A percentile compares a stretch with the other conserved stretches of the same genome.
Evolutionary conservation across 1,140 invertebrate species (phyloP).

Genomic region (Achatina immaculata): DNA sequence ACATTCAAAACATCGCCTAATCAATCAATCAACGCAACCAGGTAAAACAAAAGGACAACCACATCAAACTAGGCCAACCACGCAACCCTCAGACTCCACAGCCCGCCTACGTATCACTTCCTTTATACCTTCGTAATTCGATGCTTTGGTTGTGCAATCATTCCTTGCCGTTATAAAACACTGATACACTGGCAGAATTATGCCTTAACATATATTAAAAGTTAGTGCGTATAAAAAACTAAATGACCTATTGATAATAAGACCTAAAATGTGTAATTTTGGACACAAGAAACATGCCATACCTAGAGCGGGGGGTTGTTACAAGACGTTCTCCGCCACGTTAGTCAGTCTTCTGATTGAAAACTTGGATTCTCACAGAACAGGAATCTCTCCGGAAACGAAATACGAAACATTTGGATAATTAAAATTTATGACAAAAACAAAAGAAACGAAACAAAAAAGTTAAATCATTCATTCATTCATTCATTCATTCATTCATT

Average conservation of each 20-base stretch:
- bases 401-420: conserved; percentile 3
- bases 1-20: neutral
- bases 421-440: conserved; percentile 5
- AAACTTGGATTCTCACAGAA: conserved; percentile 5
- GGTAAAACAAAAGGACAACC: neutral
- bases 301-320: conserved; percentile 20
- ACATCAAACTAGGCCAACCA: neutral
- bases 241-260: no score
- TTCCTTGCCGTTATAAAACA: no score
- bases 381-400: neutral
- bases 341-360: neutral
- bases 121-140: neutral
- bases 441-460: no score
- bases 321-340: conserved; percentile 26
- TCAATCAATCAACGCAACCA: neutral
- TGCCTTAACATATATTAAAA: no score
- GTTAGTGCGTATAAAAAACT: no score
- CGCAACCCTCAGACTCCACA: neutral
- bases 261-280: neutral
- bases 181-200: no score
- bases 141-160: no score
- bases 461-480: no score
- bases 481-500: no score
- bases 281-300: neutral
- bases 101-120: conserved; percentile 4